Evolutionary conservation across 2,113 vertebrate species (phyloP).

Genomic region (Petrocephalus microphthalmus): DNA sequence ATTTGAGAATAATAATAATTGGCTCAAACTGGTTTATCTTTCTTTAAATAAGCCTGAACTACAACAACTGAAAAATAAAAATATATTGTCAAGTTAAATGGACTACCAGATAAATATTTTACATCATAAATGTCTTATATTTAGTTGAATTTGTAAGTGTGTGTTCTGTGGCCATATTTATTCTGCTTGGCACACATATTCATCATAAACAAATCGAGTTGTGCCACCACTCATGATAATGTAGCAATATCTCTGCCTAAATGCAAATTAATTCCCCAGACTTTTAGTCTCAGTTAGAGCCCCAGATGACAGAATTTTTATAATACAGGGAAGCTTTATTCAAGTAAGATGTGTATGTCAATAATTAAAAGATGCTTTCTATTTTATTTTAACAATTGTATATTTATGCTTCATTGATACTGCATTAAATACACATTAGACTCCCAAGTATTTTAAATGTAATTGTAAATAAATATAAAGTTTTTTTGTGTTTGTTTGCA

Average conservation of each 20-base stretch:
- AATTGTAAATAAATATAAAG: not conserved
- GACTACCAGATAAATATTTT: not conserved
- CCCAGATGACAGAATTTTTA: slow-evolving; percentile 40
- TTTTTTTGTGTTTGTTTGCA: not conserved
- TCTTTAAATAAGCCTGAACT: not conserved
- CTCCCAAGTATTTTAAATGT: not conserved
- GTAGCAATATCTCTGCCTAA: slow-evolving; percentile 47
- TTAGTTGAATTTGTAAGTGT: slow-evolving; percentile 37
- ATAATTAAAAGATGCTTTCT: not conserved
- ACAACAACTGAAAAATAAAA: not conserved
- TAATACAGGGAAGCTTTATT: not conserved
- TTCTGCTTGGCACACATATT: slow-evolving; percentile 42
- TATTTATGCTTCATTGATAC: not conserved
- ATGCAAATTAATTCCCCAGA: slow-evolving; percentile 61
- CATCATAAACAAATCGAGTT: slow-evolving; percentile 44
- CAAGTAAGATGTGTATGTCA: not conserved
- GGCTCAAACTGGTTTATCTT: not conserved
- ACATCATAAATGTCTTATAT: not conserved
- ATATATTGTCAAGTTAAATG: not conserved
- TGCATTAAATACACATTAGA: not conserved
- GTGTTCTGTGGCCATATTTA: slow-evolving; percentile 28
- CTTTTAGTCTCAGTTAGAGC: slow-evolving; percentile 41
- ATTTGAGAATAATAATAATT: not conserved
- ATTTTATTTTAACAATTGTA: not conserved
- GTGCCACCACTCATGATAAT: slow-evolving; percentile 40